Evolutionary conservation across 2,888 invertebrate species (phyloP).

Genomic region (Drosophila austrosaltans): DNA sequence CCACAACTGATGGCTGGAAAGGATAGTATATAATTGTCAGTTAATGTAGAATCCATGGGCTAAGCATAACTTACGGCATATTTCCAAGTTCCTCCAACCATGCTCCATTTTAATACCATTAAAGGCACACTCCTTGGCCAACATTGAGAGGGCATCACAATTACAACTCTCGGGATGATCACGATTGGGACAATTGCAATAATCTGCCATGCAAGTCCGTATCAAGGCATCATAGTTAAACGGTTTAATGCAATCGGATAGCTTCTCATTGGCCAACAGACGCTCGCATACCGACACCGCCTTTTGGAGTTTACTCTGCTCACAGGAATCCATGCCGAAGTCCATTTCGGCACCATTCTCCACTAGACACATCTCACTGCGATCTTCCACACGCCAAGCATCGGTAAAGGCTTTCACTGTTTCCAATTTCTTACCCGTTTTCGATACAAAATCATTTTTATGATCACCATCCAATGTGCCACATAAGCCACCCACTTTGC

Average conservation of each 20-base stretch:
- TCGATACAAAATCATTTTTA: slow-evolving; percentile 88
- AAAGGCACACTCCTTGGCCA: slow-evolving; percentile 90
- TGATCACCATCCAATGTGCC: slow-evolving; percentile 89
- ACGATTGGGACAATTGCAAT: slow-evolving; percentile 87
- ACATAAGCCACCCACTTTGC: slow-evolving; percentile 92
- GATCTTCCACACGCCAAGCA: slow-evolving; percentile 81
- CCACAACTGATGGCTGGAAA: slow-evolving; percentile 90
- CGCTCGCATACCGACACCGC: slow-evolving; percentile 87
- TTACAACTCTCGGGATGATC: slow-evolving; percentile 87
- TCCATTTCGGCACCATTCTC: slow-evolving; percentile 78
- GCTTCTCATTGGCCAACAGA: slow-evolving; percentile 87
- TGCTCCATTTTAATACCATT: slow-evolving; percentile 87
- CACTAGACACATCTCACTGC: slow-evolving; percentile 76
- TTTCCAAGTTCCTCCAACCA: slow-evolving; percentile 91
- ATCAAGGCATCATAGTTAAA: slow-evolving; percentile 88
- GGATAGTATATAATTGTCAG: too few species aligned
- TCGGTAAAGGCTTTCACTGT: slow-evolving; percentile 82
- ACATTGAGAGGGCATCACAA: slow-evolving; percentile 90
- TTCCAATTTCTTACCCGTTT: slow-evolving; percentile 85
- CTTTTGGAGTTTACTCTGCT: slow-evolving; percentile 67
- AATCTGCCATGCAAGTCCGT: slow-evolving; percentile 91
- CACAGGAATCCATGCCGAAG: slow-evolving; percentile 76
- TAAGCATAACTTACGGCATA: slow-evolving; percentile 89
- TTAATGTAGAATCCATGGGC: not conserved
- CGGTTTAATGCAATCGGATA: slow-evolving; percentile 87